Conservation (phyloP, 2,888 invertebrate genomes). For the Phytoseiulus persimilis region DNA sequence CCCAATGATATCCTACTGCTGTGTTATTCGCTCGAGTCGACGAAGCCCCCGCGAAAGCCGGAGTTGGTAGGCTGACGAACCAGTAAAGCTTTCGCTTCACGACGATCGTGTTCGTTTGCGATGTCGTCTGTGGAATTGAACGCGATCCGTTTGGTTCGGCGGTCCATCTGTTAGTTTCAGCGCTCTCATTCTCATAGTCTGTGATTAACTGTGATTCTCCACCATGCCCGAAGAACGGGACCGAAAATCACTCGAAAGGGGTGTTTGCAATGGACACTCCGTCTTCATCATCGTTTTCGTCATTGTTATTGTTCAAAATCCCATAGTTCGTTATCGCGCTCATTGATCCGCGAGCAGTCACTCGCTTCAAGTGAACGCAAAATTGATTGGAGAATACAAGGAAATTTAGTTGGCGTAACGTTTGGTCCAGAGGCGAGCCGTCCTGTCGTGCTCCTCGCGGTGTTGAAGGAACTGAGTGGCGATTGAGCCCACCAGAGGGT, state of each 20-base stretch:
- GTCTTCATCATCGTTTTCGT: background rate
- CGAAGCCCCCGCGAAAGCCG: background rate
- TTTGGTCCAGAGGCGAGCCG: slow-evolving; percentile 97
- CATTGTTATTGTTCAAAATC: background rate
- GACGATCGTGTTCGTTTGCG: background rate
- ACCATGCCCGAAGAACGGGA: background rate
- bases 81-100: background rate
- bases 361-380: background rate
- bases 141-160: background rate
- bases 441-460: slow-evolving; percentile 92
- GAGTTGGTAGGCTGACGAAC: background rate
- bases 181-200: background rate
- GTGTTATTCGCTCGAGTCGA: background rate
- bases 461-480: slow-evolving; percentile 96
- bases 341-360: background rate
- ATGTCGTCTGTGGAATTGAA: background rate
- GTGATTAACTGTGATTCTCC: background rate
- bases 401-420: slow-evolving; percentile 77
- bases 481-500: slow-evolving; percentile 93
- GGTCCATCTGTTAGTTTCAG: background rate
- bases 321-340: background rate
- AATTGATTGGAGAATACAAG: background rate
- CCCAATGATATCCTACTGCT: background rate
- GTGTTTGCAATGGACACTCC: background rate
- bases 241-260: background rate